These are phyloP conservation scores for Drosophila serrata DNA, from an alignment of 1,140 invertebrate genomes.

Conservation along the genomic window DNA sequence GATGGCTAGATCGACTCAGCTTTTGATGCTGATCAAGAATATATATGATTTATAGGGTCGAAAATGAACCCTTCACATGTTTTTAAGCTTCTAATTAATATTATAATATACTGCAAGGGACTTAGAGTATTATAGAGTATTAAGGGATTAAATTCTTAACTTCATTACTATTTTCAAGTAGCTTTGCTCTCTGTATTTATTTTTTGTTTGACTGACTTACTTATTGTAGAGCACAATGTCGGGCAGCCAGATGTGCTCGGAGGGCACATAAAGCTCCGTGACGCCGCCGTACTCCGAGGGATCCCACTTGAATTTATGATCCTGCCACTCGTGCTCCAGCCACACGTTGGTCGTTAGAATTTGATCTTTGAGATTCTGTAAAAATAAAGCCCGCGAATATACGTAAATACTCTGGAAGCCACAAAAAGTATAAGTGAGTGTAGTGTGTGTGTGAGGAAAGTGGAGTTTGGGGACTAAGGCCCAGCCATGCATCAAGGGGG, in stretches of 20 bases:
- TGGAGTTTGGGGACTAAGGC: slow-evolving; percentile 13
- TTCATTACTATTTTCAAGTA: no score
- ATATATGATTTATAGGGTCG: no score
- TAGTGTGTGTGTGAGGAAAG: not conserved
- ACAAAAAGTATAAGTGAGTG: not conserved
- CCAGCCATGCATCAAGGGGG: slow-evolving; percentile 71
- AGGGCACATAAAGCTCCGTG: slow-evolving; percentile 95
- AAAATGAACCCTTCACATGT: no score
- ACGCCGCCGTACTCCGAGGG: slow-evolving; percentile 97
- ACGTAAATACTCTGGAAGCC: slow-evolving; percentile 11
- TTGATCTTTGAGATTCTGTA: slow-evolving; percentile 97
- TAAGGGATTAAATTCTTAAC: no score
- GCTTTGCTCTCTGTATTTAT: not conserved
- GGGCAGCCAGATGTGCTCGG: slow-evolving; percentile 97
- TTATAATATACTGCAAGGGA: no score
- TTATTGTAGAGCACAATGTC: slow-evolving; percentile 99
- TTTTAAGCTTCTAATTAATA: no score
- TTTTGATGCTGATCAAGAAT: no score
- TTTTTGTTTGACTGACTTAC: slow-evolving; percentile 87
- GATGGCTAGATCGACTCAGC: no score
- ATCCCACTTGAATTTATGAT: slow-evolving; percentile 99
- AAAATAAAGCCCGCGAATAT: slow-evolving; percentile 30
- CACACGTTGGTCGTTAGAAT: slow-evolving; percentile 98
- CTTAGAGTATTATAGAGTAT: no score
- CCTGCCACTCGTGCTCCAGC: slow-evolving; percentile 98